phyloP scores from a whole-genome alignment of 2,797 vertebrate genomes.

The Brachyalestes nurse region DNA sequence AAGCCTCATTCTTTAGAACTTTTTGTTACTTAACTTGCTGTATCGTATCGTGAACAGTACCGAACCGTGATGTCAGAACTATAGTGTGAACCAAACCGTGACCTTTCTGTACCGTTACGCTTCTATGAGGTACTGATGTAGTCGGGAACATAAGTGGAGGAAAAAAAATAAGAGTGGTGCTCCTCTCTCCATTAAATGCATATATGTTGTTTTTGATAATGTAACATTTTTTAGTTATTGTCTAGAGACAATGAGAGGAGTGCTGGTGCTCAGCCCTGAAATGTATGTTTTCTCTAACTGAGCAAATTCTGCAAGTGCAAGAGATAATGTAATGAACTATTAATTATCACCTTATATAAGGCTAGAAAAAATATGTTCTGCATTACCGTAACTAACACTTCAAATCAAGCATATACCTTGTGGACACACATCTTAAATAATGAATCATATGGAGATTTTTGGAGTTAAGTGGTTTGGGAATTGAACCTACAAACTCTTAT shows the following conservation, averaged over 20 bases:
- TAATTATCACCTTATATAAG: slow-evolving; percentile 9
- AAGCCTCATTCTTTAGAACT: too few relatives aligned
- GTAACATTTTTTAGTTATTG: background rate
- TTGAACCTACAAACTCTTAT: background rate
- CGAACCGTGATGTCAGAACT: too few relatives aligned
- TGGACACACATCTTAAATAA: slow-evolving; percentile 8
- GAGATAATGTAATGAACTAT: background rate
- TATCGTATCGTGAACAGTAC: too few relatives aligned
- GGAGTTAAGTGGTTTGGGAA: slow-evolving; percentile 2
- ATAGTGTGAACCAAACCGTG: too few relatives aligned
- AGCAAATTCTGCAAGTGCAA: slow-evolving; percentile 4
- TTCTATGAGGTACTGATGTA: slow-evolving; percentile 26
- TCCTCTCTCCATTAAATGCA: background rate
- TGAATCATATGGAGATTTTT: background rate
- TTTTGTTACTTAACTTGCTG: too few relatives aligned
- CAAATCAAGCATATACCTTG: background rate
- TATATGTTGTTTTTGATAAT: background rate
- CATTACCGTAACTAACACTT: background rate
- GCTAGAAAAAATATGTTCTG: background rate
- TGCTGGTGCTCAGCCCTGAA: background rate
- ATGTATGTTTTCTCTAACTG: background rate
- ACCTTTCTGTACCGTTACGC: too few relatives aligned
- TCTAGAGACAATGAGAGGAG: background rate
- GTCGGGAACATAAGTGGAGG: background rate
- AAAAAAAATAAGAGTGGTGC: background rate